These are phyloP conservation scores for Taurulus bubalis DNA, from an alignment of 2,113 vertebrate species.

Conservation along the genomic window DNA sequence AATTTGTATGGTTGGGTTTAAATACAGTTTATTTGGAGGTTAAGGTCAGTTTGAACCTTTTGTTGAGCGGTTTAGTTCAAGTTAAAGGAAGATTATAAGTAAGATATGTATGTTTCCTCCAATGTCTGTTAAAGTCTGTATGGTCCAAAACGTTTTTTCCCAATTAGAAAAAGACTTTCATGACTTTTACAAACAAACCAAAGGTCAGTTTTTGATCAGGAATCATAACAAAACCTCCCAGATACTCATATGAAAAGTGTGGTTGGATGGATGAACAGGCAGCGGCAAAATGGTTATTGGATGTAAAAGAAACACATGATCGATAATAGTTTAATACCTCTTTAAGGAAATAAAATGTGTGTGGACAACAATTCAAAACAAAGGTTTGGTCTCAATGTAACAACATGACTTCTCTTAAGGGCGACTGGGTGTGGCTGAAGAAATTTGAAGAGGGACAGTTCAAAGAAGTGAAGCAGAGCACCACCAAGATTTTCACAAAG, in stretches of 20 bases:
- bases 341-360: neutral
- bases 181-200: neutral
- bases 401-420: conserved; percentile 75
- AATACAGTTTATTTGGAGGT: no score
- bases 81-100: neutral
- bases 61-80: no score
- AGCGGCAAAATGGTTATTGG: neutral
- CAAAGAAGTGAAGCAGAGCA: conserved; percentile 85
- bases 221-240: neutral
- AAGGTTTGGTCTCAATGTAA: neutral
- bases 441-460: conserved; percentile 83
- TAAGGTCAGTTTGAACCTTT: neutral
- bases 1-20: neutral
- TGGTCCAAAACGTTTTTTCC: neutral
- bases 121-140: neutral
- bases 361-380: neutral
- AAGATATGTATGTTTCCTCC: neutral
- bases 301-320: neutral
- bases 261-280: neutral
- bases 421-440: conserved; percentile 94
- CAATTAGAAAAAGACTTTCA: neutral
- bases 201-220: neutral
- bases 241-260: neutral
- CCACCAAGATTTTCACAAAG: conserved; percentile 89
- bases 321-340: neutral